Conservation (phyloP, 2,797 vertebrate species). For the Salarias fasciatus region DNA sequence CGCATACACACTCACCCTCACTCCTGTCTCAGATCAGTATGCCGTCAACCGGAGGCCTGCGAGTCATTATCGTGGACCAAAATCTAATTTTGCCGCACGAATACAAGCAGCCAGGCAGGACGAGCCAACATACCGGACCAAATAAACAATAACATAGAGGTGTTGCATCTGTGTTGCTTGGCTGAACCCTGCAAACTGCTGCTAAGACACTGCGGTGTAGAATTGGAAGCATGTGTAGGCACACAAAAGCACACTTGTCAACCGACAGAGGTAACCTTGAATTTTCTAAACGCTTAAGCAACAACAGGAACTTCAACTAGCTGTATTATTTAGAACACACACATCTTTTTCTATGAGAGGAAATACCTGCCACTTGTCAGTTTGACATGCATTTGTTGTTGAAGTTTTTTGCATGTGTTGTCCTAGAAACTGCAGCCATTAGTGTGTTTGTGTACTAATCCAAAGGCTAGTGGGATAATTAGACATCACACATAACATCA, state of each 20-base stretch:
- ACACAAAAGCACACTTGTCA: too few species aligned
- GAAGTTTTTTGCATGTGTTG: not conserved
- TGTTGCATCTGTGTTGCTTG: conserved; percentile 17
- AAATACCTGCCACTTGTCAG: not conserved
- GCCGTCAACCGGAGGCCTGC: conserved; percentile 30
- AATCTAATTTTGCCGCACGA: conserved; percentile 68
- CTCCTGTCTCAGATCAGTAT: conserved; percentile 49
- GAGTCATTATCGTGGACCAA: conserved; percentile 58
- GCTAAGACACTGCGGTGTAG: conserved; percentile 3
- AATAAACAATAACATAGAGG: conserved; percentile 44
- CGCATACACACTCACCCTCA: too few species aligned
- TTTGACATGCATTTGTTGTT: conserved; percentile 10
- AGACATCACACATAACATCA: conserved; percentile 58
- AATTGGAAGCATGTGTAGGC: too few species aligned
- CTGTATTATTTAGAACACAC: too few species aligned
- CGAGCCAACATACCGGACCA: conserved; percentile 28
- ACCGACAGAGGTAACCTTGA: too few species aligned
- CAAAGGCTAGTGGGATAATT: conserved; percentile 58
- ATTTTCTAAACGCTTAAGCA: too few species aligned
- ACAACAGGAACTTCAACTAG: too few species aligned
- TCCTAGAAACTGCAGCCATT: conserved; percentile 33
- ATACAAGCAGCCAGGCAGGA: conserved; percentile 11
- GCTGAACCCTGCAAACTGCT: conserved; percentile 33
- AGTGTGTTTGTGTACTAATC: conserved; percentile 50
- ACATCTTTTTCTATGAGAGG: not conserved